Evolutionary conservation across 2,888 invertebrate genomes (phyloP), one percentile per base, ranked within the genome.

Genomic region (Piscicola geometra): DNA sequence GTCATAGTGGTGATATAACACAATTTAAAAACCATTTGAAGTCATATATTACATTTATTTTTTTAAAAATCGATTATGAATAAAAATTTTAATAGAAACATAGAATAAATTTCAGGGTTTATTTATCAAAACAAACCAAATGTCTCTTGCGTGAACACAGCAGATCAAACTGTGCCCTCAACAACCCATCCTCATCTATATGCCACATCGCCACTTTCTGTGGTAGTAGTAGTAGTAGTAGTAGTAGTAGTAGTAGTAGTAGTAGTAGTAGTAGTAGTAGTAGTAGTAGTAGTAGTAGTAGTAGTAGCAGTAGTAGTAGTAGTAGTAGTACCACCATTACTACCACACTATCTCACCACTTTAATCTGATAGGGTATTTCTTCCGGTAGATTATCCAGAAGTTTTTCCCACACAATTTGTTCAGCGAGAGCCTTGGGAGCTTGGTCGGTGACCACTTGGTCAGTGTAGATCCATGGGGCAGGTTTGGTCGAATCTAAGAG

Each of bases 321-420:
- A n/a, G n/a, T n/a, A n/a, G n/a, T n/a, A n/a, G n/a, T n/a, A 36
- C 15, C 18, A 15, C 41, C 15, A 36, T 35, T 69, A 1, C 15
- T 21, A 1, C 30, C 50, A 12, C 5, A 28, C n/a, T 32, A n/a
- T 79, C 81, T 80, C 79, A 83, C 83, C 50, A 85, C 87, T 77
- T 88, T 86, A 1, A 95, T 83, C 60, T 85, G 87, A 82, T 97
- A 97, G 0, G 97, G 97, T 66, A 97, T 89, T 87, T 96, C 93
- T 80, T 93, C 89, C 0, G 91, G 90, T 66, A 96, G 86, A 82
- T 90, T 89, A 83, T 98, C 93, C 77, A 98, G 85, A 60, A 96
- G 88, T 36, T 91, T 91, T 0, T 94, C 93, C 81, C 91, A 88
- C 0, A 97, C 91, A 76, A 91, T 90, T 80, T 90, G 89, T 72